Evolutionary conservation across 2,888 invertebrate species (phyloP).

Genomic region (Smittia sp.): DNA sequence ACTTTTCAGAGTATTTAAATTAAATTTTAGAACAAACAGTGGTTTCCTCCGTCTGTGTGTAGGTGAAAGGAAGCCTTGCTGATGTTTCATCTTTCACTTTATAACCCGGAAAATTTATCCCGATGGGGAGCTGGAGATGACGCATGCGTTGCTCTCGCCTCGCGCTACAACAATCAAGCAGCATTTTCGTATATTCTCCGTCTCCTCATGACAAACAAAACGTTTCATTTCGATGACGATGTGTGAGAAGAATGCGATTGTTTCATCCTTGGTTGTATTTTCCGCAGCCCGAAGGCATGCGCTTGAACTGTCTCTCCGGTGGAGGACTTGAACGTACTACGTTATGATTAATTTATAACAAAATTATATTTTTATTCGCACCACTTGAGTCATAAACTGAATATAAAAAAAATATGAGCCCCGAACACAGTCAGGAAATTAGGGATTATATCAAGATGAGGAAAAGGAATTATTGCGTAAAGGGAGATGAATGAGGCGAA

Average conservation of each 20-base stretch:
- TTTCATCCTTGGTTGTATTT: constrained; percentile 15
- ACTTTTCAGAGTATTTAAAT: background rate
- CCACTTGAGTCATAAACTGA: constrained; percentile 19
- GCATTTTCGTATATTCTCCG: constrained; percentile 6
- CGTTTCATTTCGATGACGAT: constrained; percentile 9
- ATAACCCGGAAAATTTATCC: background rate
- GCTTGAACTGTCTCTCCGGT: constrained; percentile 1
- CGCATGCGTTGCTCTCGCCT: constrained; percentile 7
- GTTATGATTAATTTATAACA: constrained; percentile 35
- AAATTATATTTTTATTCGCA: constrained; percentile 31
- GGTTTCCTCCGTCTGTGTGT: constrained; percentile 14
- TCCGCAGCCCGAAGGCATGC: constrained; percentile 36
- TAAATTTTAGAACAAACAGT: constrained; percentile 30
- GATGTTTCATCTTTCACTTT: constrained; percentile 17
- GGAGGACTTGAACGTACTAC: background rate
- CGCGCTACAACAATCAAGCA: background rate
- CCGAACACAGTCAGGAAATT: constrained; percentile 36
- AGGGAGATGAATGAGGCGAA: background rate
- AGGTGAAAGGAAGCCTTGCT: background rate
- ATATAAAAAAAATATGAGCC: background rate
- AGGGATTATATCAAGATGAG: constrained; percentile 38
- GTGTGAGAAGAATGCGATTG: constrained; percentile 22
- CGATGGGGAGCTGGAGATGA: background rate
- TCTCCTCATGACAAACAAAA: constrained; percentile 12
- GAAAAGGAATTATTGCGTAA: constrained; percentile 8